Conservation (phyloP, 2,113 vertebrate genomes). For the Chloropsis cyanopogon region DNA sequence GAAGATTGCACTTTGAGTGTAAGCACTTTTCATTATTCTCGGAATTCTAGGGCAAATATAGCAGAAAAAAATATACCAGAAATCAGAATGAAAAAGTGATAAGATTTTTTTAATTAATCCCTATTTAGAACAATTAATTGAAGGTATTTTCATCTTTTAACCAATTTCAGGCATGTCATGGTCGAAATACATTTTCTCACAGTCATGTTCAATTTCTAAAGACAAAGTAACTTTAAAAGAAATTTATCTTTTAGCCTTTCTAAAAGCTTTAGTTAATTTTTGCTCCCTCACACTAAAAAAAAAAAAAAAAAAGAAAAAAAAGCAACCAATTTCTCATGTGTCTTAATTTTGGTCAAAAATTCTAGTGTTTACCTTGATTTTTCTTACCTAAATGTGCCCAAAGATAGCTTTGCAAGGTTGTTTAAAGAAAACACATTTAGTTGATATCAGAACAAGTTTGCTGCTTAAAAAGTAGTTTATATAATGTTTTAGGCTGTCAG, state of each 20-base stretch:
- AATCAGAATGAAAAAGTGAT: background rate
- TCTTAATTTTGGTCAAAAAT: background rate
- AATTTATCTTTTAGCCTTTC: background rate
- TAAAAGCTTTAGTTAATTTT: background rate
- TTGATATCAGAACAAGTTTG: accelerated
- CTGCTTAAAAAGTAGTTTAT: background rate
- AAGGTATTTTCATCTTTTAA: background rate
- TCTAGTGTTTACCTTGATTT: background rate
- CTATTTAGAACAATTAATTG: background rate
- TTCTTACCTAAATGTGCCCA: background rate
- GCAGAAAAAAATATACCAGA: background rate
- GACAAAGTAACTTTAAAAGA: background rate
- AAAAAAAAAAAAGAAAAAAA: background rate
- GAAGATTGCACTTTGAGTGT: background rate
- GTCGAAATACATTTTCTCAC: background rate
- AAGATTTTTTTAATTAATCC: background rate
- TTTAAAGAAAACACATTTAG: background rate
- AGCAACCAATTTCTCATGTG: background rate
- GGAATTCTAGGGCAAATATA: background rate
- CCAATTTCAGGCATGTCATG: background rate
- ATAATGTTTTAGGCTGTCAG: background rate
- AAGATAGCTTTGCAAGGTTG: background rate
- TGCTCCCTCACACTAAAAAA: no score
- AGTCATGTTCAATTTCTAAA: background rate
- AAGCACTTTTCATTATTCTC: background rate